Evolutionary conservation across 2,113 vertebrate species (phyloP).

Genomic region (Prolemur simus): DNA sequence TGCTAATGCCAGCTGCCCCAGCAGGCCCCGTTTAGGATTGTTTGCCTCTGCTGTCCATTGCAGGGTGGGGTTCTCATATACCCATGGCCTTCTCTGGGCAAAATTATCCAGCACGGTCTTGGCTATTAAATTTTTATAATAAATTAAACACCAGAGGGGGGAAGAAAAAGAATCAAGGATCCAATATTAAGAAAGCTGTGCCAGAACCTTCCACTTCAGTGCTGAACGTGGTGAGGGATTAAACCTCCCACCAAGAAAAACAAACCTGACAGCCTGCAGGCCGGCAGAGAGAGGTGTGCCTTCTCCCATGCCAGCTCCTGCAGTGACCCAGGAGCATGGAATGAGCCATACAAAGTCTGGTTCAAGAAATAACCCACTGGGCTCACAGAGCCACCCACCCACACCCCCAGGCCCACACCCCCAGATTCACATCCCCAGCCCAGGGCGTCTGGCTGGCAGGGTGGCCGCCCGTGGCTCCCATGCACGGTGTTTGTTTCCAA

Average conservation of each 20-base stretch:
- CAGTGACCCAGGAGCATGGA: neutral
- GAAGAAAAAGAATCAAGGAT: neutral
- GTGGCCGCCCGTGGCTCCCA: neutral
- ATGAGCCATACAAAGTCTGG: neutral
- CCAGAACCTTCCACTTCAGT: conserved; percentile 34
- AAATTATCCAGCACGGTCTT: neutral
- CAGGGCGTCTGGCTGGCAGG: neutral
- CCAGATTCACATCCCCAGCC: neutral
- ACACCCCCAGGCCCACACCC: neutral
- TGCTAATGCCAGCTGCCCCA: neutral
- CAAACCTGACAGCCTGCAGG: neutral
- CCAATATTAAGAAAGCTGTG: neutral
- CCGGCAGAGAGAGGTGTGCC: neutral
- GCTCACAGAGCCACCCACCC: neutral
- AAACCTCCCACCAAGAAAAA: conserved; percentile 37
- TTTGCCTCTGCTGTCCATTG: neutral
- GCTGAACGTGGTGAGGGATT: conserved; percentile 7
- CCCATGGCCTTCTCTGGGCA: neutral
- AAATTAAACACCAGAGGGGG: neutral
- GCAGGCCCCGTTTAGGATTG: neutral
- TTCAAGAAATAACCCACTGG: neutral
- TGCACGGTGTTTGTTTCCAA: neutral
- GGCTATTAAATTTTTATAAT: conserved; percentile 10
- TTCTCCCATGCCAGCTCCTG: neutral
- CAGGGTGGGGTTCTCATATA: neutral